phyloP scores from a whole-genome alignment of 2,113 vertebrate species.

The Atractosteus spatula region DNA sequence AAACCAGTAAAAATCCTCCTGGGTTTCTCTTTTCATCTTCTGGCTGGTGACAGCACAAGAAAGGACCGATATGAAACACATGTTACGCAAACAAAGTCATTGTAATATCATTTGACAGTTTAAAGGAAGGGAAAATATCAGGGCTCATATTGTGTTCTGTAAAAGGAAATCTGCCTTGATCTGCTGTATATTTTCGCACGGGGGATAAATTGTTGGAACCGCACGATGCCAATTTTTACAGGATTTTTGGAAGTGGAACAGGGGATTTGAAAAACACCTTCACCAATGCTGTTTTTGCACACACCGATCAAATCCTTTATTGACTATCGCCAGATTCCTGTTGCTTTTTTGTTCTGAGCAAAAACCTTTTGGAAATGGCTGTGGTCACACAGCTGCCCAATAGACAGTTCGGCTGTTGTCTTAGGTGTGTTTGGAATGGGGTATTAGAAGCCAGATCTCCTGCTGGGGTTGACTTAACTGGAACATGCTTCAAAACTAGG shows the following conservation, averaged over 20 bases:
- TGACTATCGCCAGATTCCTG: conserved; percentile 1
- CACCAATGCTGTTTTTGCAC: conserved; percentile 9
- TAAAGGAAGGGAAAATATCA: conserved; percentile 29
- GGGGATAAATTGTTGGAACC: conserved; percentile 18
- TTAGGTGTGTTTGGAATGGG: conserved; percentile 16
- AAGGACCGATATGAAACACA: conserved; percentile 25
- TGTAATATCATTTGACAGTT: conserved; percentile 30
- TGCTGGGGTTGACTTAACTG: conserved; percentile 20
- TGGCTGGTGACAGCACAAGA: conserved; percentile 15
- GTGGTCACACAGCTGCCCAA: neutral
- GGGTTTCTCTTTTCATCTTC: conserved; percentile 15
- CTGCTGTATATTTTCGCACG: conserved; percentile 15
- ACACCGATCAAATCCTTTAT: neutral
- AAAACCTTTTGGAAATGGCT: neutral
- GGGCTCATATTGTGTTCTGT: conserved; percentile 22
- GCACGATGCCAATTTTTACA: conserved; percentile 25
- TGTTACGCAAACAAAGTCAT: conserved; percentile 20
- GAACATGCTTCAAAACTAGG: neutral
- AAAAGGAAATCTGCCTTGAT: conserved; percentile 31
- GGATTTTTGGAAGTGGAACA: conserved; percentile 24
- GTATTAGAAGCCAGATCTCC: neutral
- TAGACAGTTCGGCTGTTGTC: conserved; percentile 1
- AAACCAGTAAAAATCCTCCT: conserved; percentile 8
- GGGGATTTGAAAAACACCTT: conserved; percentile 17
- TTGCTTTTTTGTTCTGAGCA: conserved; percentile 7